Evolutionary conservation across 2,797 vertebrate species (phyloP).

Genomic region (Manis pentadactyla): DNA sequence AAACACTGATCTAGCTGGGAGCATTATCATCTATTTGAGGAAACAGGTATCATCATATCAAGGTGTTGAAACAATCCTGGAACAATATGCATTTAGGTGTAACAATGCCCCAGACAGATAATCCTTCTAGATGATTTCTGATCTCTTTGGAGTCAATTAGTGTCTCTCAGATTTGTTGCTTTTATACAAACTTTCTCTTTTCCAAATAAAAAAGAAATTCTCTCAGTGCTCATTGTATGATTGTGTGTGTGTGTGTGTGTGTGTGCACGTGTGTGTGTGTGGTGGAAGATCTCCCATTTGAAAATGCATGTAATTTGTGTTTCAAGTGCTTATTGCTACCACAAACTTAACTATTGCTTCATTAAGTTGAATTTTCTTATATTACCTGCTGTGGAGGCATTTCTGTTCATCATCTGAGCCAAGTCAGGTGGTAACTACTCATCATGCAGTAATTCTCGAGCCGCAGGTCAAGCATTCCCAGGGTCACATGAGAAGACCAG

Average conservation of each 20-base stretch:
- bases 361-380: not conserved
- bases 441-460: not conserved
- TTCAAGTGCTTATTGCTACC: not conserved
- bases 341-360: not conserved
- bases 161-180: not conserved
- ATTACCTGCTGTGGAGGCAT: not conserved
- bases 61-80: not conserved
- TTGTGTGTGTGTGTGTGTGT: not conserved
- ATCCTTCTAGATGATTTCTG: not conserved
- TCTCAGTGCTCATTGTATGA: not conserved
- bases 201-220: not conserved
- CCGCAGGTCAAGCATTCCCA: not conserved
- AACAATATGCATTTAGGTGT: not conserved
- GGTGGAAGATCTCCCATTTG: not conserved
- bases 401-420: not conserved
- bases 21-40: not conserved
- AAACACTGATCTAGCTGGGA: not conserved
- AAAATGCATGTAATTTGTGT: not conserved
- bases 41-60: not conserved
- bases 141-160: not conserved
- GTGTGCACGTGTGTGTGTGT: not conserved
- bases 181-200: not conserved
- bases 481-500: not conserved
- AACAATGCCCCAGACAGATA: not conserved
- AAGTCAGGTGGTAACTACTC: not conserved